Base-by-base conservation (phyloP, 1,140 invertebrate genomes). In the Notospermus geniculatus region DNA sequence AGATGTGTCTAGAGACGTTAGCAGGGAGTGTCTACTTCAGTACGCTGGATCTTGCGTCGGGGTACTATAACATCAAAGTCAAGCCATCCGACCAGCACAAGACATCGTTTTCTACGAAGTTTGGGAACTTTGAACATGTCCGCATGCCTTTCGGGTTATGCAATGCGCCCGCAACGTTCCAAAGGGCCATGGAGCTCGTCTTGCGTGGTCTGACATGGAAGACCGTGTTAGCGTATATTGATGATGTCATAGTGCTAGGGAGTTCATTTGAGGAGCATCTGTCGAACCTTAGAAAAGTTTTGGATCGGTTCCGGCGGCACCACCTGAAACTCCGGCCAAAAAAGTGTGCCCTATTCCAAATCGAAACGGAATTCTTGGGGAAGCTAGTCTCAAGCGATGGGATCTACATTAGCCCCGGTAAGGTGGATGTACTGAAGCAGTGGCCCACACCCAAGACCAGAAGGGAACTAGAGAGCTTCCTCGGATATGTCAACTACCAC, bases 1-100 rank as follows among this genome's bases (percentile, higher is more conserved):
- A 83, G 13, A 79, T 83, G 25, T 67, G 68, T 5, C 54, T 86
- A 0, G 59, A 74, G 15, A 54, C 53, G 2, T 60, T 86, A 0
- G 17, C 63, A 0, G 79, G 76, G 1, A 69, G 65, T 15, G 73
- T 54, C 7, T 70, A 79, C 39, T 85, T 83, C 58, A 72, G 73
- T 0, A 72, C 75, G 0, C 65, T 86, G 0, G 84, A 85, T 72
- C 45, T 71, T 9, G 32, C 17, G 28, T 29, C 53, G 1, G 74
- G 69, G 1, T 76, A 66, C 54, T 73, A 75, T 74, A 81, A 83
- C 57, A 63, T 83, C 0, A 32, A 56, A 28, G 54, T 84, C 65
- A 50, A 27, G n/a, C 5, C 4, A n/a, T 19, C 46, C 5, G 71
- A 76, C 55, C 67, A 65, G 15, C 59, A 77, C 41, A 77, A 80